Percentiles rank a stretch among this genome's conserved stretches.
These are phyloP conservation scores for Zaprionus lachaisei DNA, from an alignment of 1,140 invertebrate species.

Conservation along the genomic window DNA sequence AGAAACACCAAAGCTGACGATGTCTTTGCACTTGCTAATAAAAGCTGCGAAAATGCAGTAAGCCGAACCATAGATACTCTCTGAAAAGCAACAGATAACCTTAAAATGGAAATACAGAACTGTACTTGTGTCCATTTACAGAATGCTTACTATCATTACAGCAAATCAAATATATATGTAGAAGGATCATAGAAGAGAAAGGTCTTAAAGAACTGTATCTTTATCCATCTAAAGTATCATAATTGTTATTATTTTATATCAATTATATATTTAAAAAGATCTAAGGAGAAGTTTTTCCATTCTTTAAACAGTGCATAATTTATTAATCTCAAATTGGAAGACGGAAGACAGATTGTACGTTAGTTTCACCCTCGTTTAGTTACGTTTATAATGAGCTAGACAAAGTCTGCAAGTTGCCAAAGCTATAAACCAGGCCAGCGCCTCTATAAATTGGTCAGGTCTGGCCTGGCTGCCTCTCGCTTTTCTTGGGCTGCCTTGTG, in stretches of 20 bases:
- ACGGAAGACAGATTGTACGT: background rate
- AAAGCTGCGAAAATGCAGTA: background rate
- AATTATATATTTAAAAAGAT: background rate
- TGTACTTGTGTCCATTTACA: background rate
- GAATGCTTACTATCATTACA: no score
- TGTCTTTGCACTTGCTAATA: constrained; percentile 20
- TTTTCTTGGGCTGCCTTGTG: background rate
- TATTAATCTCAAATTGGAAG: background rate
- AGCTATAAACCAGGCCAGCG: constrained; percentile 52
- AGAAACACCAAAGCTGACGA: constrained; percentile 11
- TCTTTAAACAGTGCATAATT: background rate
- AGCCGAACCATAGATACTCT: constrained; percentile 4
- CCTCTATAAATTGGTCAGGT: constrained; percentile 49
- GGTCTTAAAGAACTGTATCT: background rate
- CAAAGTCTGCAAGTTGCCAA: constrained; percentile 39
- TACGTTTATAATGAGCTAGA: constrained; percentile 36
- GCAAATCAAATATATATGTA: no score
- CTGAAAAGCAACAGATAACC: background rate
- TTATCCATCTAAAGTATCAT: no score
- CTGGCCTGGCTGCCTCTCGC: constrained; percentile 16
- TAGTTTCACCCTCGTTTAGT: background rate
- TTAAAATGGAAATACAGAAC: background rate
- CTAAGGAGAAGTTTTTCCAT: no score
- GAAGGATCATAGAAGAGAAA: no score
- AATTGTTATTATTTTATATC: no score